phyloP scores from a whole-genome alignment of 2,888 invertebrate species.

The Latrodectus hesperus region DNA sequence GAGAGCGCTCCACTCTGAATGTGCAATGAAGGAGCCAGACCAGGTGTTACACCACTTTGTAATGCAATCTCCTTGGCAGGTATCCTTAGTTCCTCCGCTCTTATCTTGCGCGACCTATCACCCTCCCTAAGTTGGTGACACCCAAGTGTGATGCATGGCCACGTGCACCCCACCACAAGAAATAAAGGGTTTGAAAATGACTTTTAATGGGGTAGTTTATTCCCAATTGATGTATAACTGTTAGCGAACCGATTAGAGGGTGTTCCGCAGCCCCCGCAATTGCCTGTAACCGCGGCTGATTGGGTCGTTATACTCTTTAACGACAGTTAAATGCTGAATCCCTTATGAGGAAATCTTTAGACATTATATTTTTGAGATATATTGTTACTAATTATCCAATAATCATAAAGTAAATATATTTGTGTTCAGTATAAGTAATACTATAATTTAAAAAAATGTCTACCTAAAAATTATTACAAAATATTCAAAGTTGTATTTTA shows the following conservation, averaged over 20 bases:
- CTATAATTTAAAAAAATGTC: too few relatives aligned
- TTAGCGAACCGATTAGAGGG: slow-evolving; percentile 4
- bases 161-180: background rate
- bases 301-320: too few relatives aligned
- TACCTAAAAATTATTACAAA: too few relatives aligned
- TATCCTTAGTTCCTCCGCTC: background rate
- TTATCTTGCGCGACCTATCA: slow-evolving; percentile 24
- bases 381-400: too few relatives aligned
- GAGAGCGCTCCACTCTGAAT: slow-evolving; percentile 23
- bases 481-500: too few relatives aligned
- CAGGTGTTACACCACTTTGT: background rate
- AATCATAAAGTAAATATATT: too few relatives aligned
- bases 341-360: too few relatives aligned
- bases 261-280: background rate
- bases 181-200: slow-evolving; percentile 20
- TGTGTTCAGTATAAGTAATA: too few relatives aligned
- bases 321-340: too few relatives aligned
- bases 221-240: background rate
- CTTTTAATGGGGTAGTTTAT: slow-evolving; percentile 13
- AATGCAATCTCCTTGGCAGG: background rate
- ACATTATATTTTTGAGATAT: too few relatives aligned
- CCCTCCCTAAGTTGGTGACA: slow-evolving; percentile 15
- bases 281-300: too few relatives aligned
- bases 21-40: slow-evolving; percentile 25
- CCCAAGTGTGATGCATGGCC: slow-evolving; percentile 10